These are phyloP conservation scores for Tadarida brasiliensis DNA, from an alignment of 2,797 vertebrate genomes.

Conservation along the genomic window DNA sequence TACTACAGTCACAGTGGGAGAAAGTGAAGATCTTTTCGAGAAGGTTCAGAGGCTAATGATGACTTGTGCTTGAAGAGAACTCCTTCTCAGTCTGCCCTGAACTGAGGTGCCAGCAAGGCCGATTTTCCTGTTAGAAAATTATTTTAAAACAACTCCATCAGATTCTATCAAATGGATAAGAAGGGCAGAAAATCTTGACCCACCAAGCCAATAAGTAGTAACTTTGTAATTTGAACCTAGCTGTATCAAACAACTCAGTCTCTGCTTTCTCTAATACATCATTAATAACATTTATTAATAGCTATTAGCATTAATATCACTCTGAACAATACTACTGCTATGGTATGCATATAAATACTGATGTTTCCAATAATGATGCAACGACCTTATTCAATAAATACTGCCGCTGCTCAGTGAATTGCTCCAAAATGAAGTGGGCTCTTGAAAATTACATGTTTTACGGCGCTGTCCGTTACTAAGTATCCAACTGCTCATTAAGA, in stretches of 20 bases:
- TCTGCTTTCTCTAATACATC: neutral
- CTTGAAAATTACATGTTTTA: conserved; percentile 7
- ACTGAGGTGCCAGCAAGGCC: neutral
- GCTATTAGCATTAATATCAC: neutral
- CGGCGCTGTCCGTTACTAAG: neutral
- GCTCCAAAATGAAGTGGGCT: conserved; percentile 8
- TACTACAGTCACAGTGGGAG: neutral
- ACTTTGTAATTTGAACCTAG: neutral
- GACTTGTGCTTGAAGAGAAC: neutral
- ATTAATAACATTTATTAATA: neutral
- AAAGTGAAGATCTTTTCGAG: neutral
- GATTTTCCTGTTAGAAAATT: conserved; percentile 43
- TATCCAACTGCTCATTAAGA: conserved; percentile 50
- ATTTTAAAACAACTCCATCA: neutral
- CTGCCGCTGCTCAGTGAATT: neutral
- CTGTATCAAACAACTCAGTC: neutral
- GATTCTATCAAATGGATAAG: neutral
- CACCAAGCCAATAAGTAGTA: neutral
- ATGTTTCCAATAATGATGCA: neutral
- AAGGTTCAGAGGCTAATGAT: conserved; percentile 55
- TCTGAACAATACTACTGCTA: neutral
- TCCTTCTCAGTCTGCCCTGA: neutral
- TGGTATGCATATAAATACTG: neutral
- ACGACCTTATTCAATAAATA: neutral
- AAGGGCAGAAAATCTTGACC: neutral